phyloP scores from a whole-genome alignment of 2,888 invertebrate genomes.

The Ichneumon xanthorius region DNA sequence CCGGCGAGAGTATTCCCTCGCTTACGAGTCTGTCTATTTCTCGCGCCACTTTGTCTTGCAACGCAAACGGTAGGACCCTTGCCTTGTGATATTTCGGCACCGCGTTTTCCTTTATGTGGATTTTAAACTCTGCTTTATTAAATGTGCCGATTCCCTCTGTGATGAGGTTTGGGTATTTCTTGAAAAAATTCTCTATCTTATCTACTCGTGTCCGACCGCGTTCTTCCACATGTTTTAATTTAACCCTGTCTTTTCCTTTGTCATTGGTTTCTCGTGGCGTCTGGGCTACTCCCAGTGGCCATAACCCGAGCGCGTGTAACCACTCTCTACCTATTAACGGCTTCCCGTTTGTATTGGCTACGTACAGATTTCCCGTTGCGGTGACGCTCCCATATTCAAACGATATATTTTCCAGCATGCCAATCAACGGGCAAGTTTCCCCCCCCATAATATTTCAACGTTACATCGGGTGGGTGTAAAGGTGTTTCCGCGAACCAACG shows the following conservation, averaged over 20 bases:
- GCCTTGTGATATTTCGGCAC: conserved; percentile 68
- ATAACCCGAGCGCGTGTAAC: conserved; percentile 46
- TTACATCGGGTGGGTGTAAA: conserved; percentile 9
- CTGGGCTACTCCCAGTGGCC: conserved; percentile 40
- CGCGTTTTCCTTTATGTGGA: conserved; percentile 57
- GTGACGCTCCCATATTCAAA: conserved; percentile 1
- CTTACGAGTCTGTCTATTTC: conserved; percentile 52
- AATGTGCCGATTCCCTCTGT: conserved; percentile 38
- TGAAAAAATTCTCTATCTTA: conserved; percentile 31
- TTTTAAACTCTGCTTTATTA: conserved; percentile 45
- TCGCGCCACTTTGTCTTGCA: conserved; percentile 47
- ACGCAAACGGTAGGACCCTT: conserved; percentile 42
- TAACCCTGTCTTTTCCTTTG: neutral
- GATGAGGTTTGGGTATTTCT: neutral
- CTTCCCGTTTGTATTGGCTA: conserved; percentile 31
- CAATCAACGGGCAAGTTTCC: neutral
- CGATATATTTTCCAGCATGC: conserved; percentile 12
- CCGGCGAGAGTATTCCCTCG: conserved; percentile 63
- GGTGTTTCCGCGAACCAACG: neutral
- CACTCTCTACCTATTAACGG: conserved; percentile 57
- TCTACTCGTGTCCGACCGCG: neutral
- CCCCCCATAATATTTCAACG: neutral
- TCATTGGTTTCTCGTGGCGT: neutral
- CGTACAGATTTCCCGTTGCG: conserved; percentile 35
- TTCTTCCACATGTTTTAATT: neutral